phyloP scores from a whole-genome alignment of 2,888 invertebrate species.

The Corbicula japonica region DNA sequence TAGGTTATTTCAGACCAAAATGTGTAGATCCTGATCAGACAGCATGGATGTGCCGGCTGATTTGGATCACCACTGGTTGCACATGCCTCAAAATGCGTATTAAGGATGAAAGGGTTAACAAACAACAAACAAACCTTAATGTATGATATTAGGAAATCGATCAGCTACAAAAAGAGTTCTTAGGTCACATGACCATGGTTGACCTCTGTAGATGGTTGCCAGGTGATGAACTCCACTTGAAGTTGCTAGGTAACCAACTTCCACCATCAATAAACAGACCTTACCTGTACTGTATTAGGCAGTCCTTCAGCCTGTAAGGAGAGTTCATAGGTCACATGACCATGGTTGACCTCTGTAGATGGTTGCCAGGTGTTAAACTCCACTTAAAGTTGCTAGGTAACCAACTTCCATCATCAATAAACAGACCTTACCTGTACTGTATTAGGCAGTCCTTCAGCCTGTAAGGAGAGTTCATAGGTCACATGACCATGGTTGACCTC shows the following conservation, averaged over 20 bases:
- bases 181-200: too few relatives aligned
- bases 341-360: constrained; percentile 91
- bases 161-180: too few relatives aligned
- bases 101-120: too few relatives aligned
- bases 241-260: not conserved
- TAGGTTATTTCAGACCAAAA: too few relatives aligned
- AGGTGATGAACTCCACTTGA: not conserved
- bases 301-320: too few relatives aligned
- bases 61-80: too few relatives aligned
- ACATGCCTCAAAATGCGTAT: too few relatives aligned
- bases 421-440: constrained; percentile 27
- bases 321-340: too few relatives aligned
- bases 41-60: too few relatives aligned
- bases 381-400: not conserved
- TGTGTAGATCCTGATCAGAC: too few relatives aligned
- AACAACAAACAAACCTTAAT: constrained; percentile 5
- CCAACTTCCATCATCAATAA: not conserved
- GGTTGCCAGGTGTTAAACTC: constrained; percentile 90
- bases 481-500: constrained; percentile 93
- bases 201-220: too few relatives aligned
- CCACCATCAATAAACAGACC: not conserved
- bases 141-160: constrained; percentile 23
- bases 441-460: constrained; percentile 59
- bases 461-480: constrained; percentile 91
- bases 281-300: constrained; percentile 28